A percentile compares a stretch with the other conserved stretches of the same genome.
phyloP scores from a whole-genome alignment of 2,113 vertebrate species.

The Nycticebus coucang region DNA sequence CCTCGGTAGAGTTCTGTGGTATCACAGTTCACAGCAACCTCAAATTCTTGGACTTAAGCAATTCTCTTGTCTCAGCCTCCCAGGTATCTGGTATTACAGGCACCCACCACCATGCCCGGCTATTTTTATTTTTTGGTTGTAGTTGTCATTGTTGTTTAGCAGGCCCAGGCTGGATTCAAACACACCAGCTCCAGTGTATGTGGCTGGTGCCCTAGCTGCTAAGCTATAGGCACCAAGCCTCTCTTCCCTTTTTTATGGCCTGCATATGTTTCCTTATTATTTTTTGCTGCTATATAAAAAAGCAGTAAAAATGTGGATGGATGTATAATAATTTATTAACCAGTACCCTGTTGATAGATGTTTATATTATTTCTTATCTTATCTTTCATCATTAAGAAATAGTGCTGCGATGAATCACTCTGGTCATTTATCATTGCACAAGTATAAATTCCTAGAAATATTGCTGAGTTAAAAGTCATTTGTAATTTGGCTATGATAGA shows the following conservation, averaged over 20 bases:
- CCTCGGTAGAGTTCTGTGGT: no score
- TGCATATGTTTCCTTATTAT: background rate
- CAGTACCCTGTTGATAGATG: background rate
- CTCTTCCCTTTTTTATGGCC: background rate
- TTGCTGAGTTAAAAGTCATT: background rate
- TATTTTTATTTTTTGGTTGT: no score
- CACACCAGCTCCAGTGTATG: no score
- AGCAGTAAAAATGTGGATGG: background rate
- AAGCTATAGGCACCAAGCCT: no score
- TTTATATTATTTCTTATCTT: slow-evolving; percentile 21
- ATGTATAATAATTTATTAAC: background rate
- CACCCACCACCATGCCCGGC: no score
- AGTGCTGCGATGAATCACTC: background rate
- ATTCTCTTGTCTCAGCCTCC: no score
- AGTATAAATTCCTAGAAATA: slow-evolving; percentile 38
- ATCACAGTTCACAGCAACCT: no score
- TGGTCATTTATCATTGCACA: background rate
- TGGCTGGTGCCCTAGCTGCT: no score
- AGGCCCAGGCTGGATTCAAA: no score
- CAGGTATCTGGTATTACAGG: no score
- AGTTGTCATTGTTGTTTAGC: no score
- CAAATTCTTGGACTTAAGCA: no score
- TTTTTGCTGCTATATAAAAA: background rate
- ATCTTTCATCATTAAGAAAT: background rate
- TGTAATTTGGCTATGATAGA: background rate